Conservation (phyloP, 2,113 vertebrate genomes). For the Gopherus evgoodei region DNA sequence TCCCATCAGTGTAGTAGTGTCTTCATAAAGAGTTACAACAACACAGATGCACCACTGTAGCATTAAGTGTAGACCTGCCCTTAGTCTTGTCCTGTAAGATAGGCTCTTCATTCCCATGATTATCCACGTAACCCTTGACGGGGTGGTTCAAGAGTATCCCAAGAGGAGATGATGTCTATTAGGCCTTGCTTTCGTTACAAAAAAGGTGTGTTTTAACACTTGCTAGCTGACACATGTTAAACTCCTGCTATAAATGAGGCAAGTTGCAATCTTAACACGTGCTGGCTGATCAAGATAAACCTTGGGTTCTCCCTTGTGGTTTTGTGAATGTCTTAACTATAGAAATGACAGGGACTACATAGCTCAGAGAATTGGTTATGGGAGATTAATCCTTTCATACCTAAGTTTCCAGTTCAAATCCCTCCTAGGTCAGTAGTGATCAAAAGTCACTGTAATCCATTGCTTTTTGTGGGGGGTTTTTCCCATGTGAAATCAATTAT, state of each 20-base stretch:
- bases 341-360: background rate
- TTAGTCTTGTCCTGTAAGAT: background rate
- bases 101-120: background rate
- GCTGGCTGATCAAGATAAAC: background rate
- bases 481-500: background rate
- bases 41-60: background rate
- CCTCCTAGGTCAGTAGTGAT: background rate
- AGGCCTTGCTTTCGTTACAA: background rate
- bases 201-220: background rate
- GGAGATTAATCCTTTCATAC: background rate
- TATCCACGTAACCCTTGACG: background rate
- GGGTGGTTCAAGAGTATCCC: background rate
- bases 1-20: background rate
- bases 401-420: background rate
- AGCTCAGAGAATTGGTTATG: rapidly evolving
- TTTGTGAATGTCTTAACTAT: background rate
- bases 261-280: background rate
- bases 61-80: background rate
- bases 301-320: background rate
- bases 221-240: rapidly evolving
- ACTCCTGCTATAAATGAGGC: background rate
- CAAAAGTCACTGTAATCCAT: background rate
- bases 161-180: background rate
- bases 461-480: background rate
- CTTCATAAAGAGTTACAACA: background rate